phyloP scores from a whole-genome alignment of 2,113 vertebrate species.

The Callospermophilus lateralis region DNA sequence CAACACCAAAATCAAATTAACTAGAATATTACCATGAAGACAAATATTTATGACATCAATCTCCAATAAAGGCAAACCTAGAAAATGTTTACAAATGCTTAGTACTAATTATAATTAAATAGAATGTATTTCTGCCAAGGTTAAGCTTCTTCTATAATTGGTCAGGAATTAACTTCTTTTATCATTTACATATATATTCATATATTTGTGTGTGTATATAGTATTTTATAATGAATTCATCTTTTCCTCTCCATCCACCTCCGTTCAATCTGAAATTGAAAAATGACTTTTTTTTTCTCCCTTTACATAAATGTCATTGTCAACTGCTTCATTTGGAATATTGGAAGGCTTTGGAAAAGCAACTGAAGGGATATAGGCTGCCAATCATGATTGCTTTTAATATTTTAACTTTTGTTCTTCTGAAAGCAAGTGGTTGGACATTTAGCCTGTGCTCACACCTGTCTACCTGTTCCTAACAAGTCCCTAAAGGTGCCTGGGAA shows the following conservation, averaged over 20 bases:
- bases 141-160: background rate
- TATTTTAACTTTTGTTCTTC: background rate
- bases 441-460: background rate
- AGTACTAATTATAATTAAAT: slow-evolving; percentile 20
- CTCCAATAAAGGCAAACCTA: slow-evolving; percentile 15
- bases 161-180: background rate
- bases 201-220: too few relatives aligned
- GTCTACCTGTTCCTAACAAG: background rate
- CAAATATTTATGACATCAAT: slow-evolving; percentile 44
- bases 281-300: background rate
- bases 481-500: background rate
- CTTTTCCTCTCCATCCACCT: background rate
- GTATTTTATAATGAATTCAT: slow-evolving; percentile 27
- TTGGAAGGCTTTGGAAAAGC: background rate
- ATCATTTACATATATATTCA: background rate
- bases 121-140: background rate
- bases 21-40: background rate
- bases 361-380: background rate
- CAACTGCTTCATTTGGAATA: background rate
- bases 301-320: background rate
- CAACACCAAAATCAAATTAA: slow-evolving; percentile 62
- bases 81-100: slow-evolving; percentile 34
- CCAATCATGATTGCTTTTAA: background rate
- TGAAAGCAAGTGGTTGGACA: background rate
- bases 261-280: background rate